These are phyloP conservation scores for Drosophila formosana DNA, from an alignment of 2,888 invertebrate genomes.

Conservation along the genomic window DNA sequence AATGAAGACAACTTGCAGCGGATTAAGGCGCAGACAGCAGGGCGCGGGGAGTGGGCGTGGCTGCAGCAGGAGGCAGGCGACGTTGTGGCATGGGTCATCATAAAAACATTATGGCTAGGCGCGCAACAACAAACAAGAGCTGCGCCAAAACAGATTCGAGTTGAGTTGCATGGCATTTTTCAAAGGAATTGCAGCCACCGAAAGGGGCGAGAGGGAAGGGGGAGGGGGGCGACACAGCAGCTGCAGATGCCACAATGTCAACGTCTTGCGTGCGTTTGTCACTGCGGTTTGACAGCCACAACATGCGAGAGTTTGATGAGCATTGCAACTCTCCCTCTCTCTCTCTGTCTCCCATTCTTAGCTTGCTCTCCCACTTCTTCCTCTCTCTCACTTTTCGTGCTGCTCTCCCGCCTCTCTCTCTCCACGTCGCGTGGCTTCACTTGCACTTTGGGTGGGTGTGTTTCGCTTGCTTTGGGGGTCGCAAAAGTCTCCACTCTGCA, in stretches of 20 bases:
- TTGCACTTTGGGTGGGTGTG: constrained; percentile 10
- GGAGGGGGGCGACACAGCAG: constrained; percentile 38
- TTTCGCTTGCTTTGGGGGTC: constrained; percentile 17
- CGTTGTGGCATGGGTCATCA: constrained; percentile 73
- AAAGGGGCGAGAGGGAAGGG: background rate
- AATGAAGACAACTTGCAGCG: constrained; percentile 64
- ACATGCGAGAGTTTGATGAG: constrained; percentile 85
- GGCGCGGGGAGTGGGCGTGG: background rate
- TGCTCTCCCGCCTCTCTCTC: background rate
- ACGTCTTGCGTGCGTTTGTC: constrained; percentile 62
- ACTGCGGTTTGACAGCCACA: constrained; percentile 84
- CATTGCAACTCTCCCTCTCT: constrained; percentile 49
- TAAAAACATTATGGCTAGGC: constrained; percentile 77
- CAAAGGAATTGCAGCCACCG: constrained; percentile 67
- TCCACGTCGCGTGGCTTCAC: background rate
- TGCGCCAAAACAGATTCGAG: constrained; percentile 5
- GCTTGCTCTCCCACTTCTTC: background rate
- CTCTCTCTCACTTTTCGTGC: background rate
- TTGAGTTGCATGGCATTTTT: constrained; percentile 69
- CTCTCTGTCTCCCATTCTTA: background rate
- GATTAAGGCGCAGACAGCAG: constrained; percentile 34
- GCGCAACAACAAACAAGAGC: constrained; percentile 64
- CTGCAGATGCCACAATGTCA: constrained; percentile 64
- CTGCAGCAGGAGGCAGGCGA: constrained; percentile 10
- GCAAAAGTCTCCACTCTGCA: constrained; percentile 31